These are phyloP conservation scores for Lithophane socia DNA, from an alignment of 2,888 invertebrate species.

Conservation along the genomic window DNA sequence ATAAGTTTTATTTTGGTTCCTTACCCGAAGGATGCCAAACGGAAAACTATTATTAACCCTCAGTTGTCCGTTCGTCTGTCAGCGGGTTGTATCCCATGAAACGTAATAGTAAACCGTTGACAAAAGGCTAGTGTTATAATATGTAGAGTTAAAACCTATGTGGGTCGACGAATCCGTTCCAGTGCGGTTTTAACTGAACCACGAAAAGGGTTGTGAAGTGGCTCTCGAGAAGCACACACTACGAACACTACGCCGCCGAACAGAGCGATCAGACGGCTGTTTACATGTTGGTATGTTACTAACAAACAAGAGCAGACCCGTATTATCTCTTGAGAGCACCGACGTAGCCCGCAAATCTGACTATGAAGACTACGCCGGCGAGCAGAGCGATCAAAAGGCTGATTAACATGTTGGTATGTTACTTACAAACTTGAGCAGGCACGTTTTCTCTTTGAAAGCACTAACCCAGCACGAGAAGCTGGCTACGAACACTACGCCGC, in stretches of 20 bases:
- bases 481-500: slow-evolving; percentile 97
- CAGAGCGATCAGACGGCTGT: slow-evolving; percentile 95
- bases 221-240: slow-evolving; percentile 83
- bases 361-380: slow-evolving; percentile 96
- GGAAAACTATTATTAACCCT: too few relatives aligned
- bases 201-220: background rate
- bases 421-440: slow-evolving; percentile 97
- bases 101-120: too few relatives aligned
- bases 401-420: slow-evolving; percentile 1
- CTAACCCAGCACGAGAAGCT: slow-evolving; percentile 99
- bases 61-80: too few relatives aligned
- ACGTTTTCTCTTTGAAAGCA: slow-evolving; percentile 97
- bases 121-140: background rate
- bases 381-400: slow-evolving; percentile 97
- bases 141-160: background rate
- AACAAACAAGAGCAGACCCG: slow-evolving; percentile 97
- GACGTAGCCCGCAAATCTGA: slow-evolving; percentile 98
- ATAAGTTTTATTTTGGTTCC: background rate
- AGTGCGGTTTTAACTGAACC: background rate
- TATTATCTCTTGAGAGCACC: slow-evolving; percentile 97
- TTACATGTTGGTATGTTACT: slow-evolving; percentile 79
- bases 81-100: too few relatives aligned
- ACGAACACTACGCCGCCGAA: slow-evolving; percentile 97
- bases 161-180: background rate
- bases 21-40: too few relatives aligned